These are phyloP conservation scores for Tryphoninae sp. DNA, from an alignment of 2,888 invertebrate species.

Conservation along the genomic window DNA sequence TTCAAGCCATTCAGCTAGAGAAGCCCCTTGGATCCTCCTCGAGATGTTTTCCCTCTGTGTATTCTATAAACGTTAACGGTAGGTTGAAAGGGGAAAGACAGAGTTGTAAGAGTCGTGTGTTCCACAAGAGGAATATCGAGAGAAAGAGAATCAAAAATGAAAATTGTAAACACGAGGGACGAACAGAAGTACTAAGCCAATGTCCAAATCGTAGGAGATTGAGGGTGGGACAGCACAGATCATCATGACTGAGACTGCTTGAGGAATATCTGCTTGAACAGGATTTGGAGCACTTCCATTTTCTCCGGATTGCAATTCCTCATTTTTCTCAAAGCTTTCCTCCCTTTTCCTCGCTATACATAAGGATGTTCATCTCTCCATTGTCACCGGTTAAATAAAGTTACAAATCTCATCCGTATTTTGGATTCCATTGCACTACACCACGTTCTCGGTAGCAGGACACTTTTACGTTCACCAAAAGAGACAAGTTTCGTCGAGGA, in stretches of 20 bases:
- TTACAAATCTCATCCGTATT: too few species aligned
- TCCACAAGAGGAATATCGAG: conserved; percentile 21
- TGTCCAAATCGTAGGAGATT: background rate
- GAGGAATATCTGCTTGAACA: conserved; percentile 31
- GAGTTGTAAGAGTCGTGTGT: conserved; percentile 47
- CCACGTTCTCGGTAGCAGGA: background rate
- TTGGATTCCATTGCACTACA: too few species aligned
- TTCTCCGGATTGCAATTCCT: conserved; percentile 28
- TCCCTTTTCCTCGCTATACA: too few species aligned
- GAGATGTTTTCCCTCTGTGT: conserved; percentile 48
- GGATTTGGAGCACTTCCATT: conserved; percentile 16
- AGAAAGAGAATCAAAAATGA: conserved; percentile 27
- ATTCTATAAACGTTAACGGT: conserved; percentile 68
- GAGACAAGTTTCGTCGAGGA: conserved; percentile 10
- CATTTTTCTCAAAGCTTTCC: too few species aligned
- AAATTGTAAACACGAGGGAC: conserved; percentile 16
- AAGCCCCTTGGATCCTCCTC: conserved; percentile 46
- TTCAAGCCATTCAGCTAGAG: conserved; percentile 39
- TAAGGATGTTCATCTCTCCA: too few species aligned
- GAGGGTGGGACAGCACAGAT: conserved; percentile 4
- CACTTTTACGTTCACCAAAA: background rate
- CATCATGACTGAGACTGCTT: conserved; percentile 23
- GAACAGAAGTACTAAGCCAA: conserved; percentile 24
- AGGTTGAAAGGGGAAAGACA: conserved; percentile 61
- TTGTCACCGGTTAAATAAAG: too few species aligned